Percentiles rank a stretch among this genome's conserved stretches.
These are phyloP conservation scores for Cheumatopsyche charites DNA, from an alignment of 1,140 invertebrate genomes.

Conservation along the genomic window DNA sequence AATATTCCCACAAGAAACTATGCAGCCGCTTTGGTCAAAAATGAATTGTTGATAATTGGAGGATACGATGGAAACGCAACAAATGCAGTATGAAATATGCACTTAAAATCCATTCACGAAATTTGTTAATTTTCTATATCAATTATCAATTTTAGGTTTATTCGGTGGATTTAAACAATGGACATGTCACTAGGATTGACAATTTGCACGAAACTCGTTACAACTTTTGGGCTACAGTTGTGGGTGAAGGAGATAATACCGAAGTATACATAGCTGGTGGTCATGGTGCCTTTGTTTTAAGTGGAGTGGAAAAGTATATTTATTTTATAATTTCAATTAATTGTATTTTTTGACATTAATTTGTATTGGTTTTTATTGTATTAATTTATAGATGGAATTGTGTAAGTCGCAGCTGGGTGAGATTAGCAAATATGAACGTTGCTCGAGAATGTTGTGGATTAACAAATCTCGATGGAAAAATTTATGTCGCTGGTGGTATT, in stretches of 20 bases:
- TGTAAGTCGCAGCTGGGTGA: background rate
- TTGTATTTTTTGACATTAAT: background rate
- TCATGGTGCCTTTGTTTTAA: background rate
- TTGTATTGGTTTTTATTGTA: background rate
- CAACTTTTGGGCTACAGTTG: background rate
- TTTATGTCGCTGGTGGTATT: conserved; percentile 4
- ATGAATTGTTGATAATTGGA: background rate
- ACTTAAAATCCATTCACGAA: background rate
- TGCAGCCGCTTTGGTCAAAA: background rate
- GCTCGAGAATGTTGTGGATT: background rate
- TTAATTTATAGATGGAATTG: background rate
- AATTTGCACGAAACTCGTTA: background rate
- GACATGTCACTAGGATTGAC: background rate
- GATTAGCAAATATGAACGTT: background rate
- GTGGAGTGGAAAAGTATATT: background rate
- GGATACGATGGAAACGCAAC: background rate
- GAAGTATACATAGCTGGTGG: background rate
- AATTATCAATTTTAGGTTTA: background rate
- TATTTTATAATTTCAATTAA: background rate
- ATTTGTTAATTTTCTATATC: background rate
- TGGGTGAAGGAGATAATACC: background rate
- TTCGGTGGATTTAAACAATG: background rate
- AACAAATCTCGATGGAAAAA: background rate
- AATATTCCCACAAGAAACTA: background rate
- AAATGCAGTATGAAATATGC: background rate